phyloP scores from a whole-genome alignment of 2,113 vertebrate species.

The Phoenicopterus ruber region DNA sequence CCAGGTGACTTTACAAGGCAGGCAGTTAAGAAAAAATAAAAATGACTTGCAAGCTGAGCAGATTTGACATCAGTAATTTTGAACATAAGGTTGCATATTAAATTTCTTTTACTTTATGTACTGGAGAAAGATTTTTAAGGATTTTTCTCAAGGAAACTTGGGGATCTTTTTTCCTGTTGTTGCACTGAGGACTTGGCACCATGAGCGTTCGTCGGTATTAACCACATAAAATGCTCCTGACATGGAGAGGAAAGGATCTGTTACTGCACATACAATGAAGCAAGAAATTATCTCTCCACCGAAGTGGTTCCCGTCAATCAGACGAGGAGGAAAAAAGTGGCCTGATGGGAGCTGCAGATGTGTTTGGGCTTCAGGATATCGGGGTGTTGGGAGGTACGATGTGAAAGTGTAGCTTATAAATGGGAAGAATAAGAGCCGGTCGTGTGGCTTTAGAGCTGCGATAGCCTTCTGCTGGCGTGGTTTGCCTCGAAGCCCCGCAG shows the following conservation, averaged over 20 bases:
- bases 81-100: neutral
- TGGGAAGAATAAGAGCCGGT: neutral
- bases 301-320: neutral
- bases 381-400: neutral
- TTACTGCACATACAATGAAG: neutral
- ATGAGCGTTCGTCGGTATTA: neutral
- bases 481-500: neutral
- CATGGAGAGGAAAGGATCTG: neutral
- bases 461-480: neutral
- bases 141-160: neutral
- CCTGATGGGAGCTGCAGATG: neutral
- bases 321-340: too few species aligned
- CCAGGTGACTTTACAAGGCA: neutral
- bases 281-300: neutral
- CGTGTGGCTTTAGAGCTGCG: neutral
- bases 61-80: neutral
- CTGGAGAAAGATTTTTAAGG: neutral
- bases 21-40: neutral
- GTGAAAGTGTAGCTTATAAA: neutral
- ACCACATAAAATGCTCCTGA: neutral
- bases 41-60: neutral
- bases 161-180: neutral
- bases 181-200: neutral
- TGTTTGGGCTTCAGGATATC: neutral
- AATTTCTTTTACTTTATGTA: neutral